phyloP scores from a whole-genome alignment of 2,113 vertebrate species.

The Myanophis thanlyinensis region DNA sequence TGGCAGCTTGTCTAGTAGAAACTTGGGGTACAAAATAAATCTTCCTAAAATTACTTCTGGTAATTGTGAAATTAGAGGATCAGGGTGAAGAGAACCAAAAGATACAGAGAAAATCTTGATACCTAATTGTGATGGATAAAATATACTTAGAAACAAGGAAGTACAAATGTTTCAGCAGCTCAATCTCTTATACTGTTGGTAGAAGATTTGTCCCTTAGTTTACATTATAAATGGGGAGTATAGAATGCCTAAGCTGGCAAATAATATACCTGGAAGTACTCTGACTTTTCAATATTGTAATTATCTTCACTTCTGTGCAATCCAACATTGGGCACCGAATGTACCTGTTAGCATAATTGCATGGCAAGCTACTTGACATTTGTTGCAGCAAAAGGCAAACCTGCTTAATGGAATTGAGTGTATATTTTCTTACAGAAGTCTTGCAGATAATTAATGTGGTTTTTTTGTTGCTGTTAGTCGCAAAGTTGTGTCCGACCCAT shows the following conservation, averaged over 20 bases:
- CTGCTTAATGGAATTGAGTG: not conserved
- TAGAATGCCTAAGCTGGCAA: not conserved
- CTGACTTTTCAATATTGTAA: no score
- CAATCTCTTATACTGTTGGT: accelerated
- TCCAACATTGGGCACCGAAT: not conserved
- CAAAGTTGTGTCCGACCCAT: no score
- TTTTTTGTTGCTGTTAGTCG: no score
- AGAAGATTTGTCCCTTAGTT: not conserved
- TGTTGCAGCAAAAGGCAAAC: not conserved
- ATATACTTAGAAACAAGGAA: not conserved
- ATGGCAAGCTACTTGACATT: not conserved
- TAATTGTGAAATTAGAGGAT: slow-evolving; percentile 21
- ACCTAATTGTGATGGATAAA: not conserved
- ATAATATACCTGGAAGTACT: not conserved
- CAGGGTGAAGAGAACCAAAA: not conserved
- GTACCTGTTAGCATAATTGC: not conserved
- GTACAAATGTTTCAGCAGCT: not conserved
- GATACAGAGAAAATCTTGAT: not conserved
- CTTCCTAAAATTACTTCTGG: slow-evolving; percentile 31
- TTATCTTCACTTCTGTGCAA: not conserved
- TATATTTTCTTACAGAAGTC: not conserved
- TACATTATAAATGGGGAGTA: not conserved
- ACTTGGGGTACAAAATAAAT: slow-evolving; percentile 15
- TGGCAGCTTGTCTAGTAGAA: slow-evolving; percentile 39
- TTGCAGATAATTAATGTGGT: not conserved